A percentile compares a stretch with the other conserved stretches of the same genome.
phyloP scores from a whole-genome alignment of 2,797 vertebrate species.

The Phrynocephalus forsythii region DNA sequence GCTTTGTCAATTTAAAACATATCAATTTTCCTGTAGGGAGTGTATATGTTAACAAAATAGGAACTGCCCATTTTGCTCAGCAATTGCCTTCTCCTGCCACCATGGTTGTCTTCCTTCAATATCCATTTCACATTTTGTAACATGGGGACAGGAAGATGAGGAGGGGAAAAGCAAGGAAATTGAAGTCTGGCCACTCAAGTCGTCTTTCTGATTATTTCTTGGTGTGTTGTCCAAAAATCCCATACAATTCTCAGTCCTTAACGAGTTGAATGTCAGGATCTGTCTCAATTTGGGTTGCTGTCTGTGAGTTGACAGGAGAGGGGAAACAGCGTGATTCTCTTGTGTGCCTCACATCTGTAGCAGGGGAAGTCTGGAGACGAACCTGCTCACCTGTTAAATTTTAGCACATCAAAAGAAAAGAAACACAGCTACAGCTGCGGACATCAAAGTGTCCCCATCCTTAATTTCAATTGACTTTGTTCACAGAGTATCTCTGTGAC shows the following conservation, averaged over 20 bases:
- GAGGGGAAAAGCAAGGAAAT: neutral
- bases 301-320: neutral
- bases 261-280: neutral
- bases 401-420: too few relatives aligned
- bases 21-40: neutral
- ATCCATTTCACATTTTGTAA: constrained; percentile 25
- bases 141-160: neutral
- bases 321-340: too few relatives aligned
- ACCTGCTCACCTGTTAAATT: neutral
- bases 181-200: constrained; percentile 5
- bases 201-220: neutral
- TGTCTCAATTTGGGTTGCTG: neutral
- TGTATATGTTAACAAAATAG: neutral
- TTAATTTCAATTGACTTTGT: neutral
- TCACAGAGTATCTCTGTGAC: too few relatives aligned
- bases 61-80: constrained; percentile 2
- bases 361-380: neutral
- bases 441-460: neutral
- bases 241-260: neutral
- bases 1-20: neutral
- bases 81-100: neutral
- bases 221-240: neutral
- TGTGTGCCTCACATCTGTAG: neutral
- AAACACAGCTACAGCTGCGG: too few relatives aligned
- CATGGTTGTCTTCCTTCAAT: constrained; percentile 22